These are phyloP conservation scores for Cercocebus atys DNA, from an alignment of 2,113 vertebrate species.

Conservation along the genomic window DNA sequence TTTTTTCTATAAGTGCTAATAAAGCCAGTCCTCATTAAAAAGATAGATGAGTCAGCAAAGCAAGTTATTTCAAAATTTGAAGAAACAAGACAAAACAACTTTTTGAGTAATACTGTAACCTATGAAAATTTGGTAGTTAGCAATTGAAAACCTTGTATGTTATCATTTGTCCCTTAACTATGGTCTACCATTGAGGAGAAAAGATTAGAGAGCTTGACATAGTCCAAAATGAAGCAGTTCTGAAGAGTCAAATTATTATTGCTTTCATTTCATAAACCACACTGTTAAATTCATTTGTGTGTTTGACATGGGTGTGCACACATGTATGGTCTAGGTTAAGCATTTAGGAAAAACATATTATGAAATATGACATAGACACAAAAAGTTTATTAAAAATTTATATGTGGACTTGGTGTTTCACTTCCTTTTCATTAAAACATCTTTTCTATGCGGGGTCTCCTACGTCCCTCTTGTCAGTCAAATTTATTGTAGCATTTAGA, in stretches of 20 bases:
- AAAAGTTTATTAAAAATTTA: background rate
- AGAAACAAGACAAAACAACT: background rate
- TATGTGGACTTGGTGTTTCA: background rate
- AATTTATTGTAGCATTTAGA: background rate
- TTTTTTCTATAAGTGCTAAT: background rate
- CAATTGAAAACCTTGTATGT: background rate
- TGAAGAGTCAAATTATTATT: background rate
- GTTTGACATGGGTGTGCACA: background rate
- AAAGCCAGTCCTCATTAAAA: background rate
- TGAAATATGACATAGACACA: background rate
- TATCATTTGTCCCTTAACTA: background rate
- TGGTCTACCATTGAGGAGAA: background rate
- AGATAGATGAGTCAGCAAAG: background rate
- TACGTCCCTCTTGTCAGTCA: background rate
- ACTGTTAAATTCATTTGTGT: background rate
- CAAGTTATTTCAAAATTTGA: constrained; percentile 19
- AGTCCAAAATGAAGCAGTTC: background rate
- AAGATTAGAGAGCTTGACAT: background rate
- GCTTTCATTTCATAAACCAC: background rate
- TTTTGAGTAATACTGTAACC: background rate
- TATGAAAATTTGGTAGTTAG: background rate
- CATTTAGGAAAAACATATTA: background rate
- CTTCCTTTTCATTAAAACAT: background rate
- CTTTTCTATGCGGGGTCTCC: background rate
- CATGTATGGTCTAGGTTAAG: background rate